Base-by-base conservation (phyloP, 2,888 invertebrate species). In the Nesidiocoris tenuis region DNA sequence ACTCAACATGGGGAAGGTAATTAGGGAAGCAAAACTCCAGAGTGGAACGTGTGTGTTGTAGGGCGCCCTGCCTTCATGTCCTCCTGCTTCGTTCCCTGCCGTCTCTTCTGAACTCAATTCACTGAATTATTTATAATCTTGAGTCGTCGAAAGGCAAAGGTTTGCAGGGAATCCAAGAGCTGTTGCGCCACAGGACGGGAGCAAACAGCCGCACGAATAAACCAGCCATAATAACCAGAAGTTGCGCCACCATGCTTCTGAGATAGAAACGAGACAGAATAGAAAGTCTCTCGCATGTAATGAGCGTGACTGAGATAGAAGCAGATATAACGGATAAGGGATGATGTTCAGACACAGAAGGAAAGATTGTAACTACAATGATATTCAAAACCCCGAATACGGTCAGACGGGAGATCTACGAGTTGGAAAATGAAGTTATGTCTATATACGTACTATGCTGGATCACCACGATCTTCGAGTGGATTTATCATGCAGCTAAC, bases 51-150 rank as follows among this genome's bases (percentile, higher is more conserved):
- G 56, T 74, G 72, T 72, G 72, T 72, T 61, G 17, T 54, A n/a
- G n/a, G n/a, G n/a, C 22, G 21, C 74, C 56, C 57, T 71, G 61
- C 74, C 39, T 7, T 3, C 39, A 3, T 39, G 39, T 39, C 23
- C 70, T 18, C 23, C 55, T 16, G n/a, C n/a, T n/a, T n/a, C 56
- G n/a, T 56, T 18, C 39, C 5, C 67, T 67, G 61, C 24, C 72
- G 39, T 22, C 63, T 61, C 72, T 21, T 56, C 61, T 16, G 39
- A 72, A 72, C 72, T 72, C 72, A 72, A 74, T 66, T 66, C 74
- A 56, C 74, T 74, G 74, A 74, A 74, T 74, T 74, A 74, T 74
- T 74, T 74, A 74, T 74, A 63, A 72, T 72, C 72, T 63, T 72
- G 17, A 19, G 70, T 24, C 57, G 25, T 24, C 57, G 23, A 59